A percentile compares a stretch with the other conserved stretches of the same genome.
Conservation (phyloP, 2,797 vertebrate species). For the Gila robusta region DNA sequence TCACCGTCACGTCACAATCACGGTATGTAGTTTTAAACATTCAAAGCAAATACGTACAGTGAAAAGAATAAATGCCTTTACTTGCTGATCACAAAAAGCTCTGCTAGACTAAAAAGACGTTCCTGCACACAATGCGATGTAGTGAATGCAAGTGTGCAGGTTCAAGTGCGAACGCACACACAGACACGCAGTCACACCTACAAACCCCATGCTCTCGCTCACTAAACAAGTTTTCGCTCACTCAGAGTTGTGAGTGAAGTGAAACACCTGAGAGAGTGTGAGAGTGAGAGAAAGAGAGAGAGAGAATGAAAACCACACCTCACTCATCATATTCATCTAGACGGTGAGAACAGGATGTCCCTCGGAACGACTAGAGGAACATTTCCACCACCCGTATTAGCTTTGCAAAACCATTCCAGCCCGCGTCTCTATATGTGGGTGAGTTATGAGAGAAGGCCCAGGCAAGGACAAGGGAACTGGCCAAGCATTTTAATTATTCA, state of each 20-base stretch:
- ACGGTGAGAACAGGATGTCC: slow-evolving; percentile 15
- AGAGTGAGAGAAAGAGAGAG: neutral
- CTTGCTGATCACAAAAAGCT: neutral
- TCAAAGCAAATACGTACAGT: neutral
- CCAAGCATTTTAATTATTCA: slow-evolving; percentile 60
- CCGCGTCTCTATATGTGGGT: neutral
- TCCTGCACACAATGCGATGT: neutral
- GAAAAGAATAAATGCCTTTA: neutral
- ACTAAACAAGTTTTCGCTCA: slow-evolving; percentile 43
- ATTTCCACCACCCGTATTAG: neutral
- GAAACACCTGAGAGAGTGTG: slow-evolving; percentile 36
- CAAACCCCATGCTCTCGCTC: slow-evolving; percentile 40
- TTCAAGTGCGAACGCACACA: slow-evolving; percentile 5
- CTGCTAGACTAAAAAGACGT: neutral
- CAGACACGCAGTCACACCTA: slow-evolving; percentile 63
- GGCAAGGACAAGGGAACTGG: slow-evolving; percentile 39
- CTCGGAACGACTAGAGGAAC: neutral
- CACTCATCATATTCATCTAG: slow-evolving; percentile 15
- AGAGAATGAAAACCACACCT: slow-evolving; percentile 29
- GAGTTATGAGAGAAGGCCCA: slow-evolving; percentile 44
- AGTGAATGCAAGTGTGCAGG: neutral
- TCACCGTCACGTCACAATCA: neutral
- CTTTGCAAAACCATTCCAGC: slow-evolving; percentile 11
- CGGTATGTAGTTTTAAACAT: neutral
- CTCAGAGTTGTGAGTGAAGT: slow-evolving; percentile 40